Evolutionary conservation across 2,797 vertebrate genomes (phyloP).

Genomic region (Brachymystax lenok): DNA sequence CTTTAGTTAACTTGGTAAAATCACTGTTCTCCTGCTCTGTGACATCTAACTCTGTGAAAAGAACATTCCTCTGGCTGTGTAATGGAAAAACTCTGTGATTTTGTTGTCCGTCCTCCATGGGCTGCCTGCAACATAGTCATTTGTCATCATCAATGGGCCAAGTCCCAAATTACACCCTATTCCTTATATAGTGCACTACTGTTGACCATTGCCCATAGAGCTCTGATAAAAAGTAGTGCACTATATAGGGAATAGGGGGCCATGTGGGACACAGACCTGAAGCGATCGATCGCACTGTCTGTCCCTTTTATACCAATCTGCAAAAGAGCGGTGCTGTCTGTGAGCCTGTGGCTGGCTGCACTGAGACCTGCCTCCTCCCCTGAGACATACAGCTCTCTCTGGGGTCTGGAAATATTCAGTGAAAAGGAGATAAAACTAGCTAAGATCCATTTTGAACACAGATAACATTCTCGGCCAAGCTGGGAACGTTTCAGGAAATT

Average conservation of each 20-base stretch:
- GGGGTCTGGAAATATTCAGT: conserved; percentile 57
- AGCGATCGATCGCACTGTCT: conserved; percentile 38
- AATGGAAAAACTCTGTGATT: conserved; percentile 43
- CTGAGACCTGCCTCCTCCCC: conserved; percentile 34
- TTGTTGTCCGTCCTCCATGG: neutral
- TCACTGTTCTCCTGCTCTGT: neutral
- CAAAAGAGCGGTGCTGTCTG: conserved; percentile 15
- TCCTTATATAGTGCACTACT: too few species aligned
- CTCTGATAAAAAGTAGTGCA: neutral
- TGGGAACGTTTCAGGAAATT: conserved; percentile 49
- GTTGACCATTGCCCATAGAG: neutral
- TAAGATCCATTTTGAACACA: conserved; percentile 42
- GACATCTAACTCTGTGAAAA: neutral
- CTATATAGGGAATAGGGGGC: neutral
- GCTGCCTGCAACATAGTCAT: conserved; percentile 38
- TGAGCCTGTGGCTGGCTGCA: too few species aligned
- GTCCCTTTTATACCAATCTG: conserved; percentile 40
- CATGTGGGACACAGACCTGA: neutral
- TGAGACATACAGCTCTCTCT: conserved; percentile 32
- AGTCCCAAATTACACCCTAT: neutral
- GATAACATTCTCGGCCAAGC: conserved; percentile 40
- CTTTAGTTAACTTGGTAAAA: neutral
- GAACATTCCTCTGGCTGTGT: conserved; percentile 14
- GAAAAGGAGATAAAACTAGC: conserved; percentile 43
- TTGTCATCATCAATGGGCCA: conserved; percentile 50